Evolutionary conservation across 2,797 vertebrate species (phyloP), one percentile per base, ranked within the genome.

Genomic region (Galagoides demidoff): DNA sequence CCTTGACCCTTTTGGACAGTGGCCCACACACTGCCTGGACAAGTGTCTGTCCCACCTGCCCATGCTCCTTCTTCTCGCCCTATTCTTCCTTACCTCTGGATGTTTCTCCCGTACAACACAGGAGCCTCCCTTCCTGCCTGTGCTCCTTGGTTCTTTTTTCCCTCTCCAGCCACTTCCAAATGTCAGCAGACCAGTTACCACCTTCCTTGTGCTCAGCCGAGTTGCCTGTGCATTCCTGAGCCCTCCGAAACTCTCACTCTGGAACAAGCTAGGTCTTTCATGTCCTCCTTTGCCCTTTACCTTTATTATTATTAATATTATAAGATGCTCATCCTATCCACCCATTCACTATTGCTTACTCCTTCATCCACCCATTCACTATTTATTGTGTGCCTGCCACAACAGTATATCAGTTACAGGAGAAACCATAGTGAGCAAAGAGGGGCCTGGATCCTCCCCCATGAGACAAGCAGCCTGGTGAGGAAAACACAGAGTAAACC

Each of bases 21-120:
- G 20, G 76, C 19, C 63, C 17, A 0, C 1, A 1, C 0, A 29
- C 37, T 57, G 4, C 34, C 0, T 1, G 1, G 49, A 85, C 88
- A 34, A 22, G 27, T 0, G 19, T 11, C 45, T 16, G 23, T n/a
- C n/a, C 29, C 43, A 0, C 13, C 0, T 27, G 11, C 11, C 10
- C n/a, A 61, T 90, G 68, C 52, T 23, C 39, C 17, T 63, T 59
- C 23, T 9, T 8, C 8, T 64, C 19, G 3, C 17, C 68, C 25
- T n/a, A 14, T 49, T 52, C 49, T 52, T 52, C 39, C 39, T 43
- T 43, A 43, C 39, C 39, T 43, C 39, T 43, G 39, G 39, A 17
- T 29, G 20, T 22, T 88, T 76, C 77, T 76, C 57, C 37, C 2
- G 11, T 1, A 66, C 0, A 34, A 3, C 8, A 22, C 52, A n/a